Base-by-base conservation (phyloP, 2,113 vertebrate genomes). In the Oreotrochilus melanogaster region DNA sequence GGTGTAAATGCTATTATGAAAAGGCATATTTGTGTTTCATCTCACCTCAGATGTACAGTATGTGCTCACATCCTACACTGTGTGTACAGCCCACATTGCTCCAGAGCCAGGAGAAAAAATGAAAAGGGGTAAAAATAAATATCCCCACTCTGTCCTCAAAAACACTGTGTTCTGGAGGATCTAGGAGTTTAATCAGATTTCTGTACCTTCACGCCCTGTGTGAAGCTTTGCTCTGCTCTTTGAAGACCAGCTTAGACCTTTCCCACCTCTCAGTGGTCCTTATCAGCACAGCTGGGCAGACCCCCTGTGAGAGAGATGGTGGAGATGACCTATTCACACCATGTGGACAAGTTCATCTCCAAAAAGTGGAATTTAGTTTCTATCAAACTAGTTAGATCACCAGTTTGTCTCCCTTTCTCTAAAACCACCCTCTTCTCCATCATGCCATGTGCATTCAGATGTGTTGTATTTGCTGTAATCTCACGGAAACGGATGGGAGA, bases 1-100 rank as follows among this genome's bases (percentile, higher is more conserved):
- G 98, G 98, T 98, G 98, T 98, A 97, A 98, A 97, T 97, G 97
- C 94, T 97, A 97, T 98, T 98, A 98, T 97, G 97, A 98, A 98
- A 98, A 98, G 97, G 90, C 97, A 96, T 98, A 97, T 98, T 98
- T 98, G 97, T 97, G 88, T 97, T 97, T 97, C 95, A 97, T 98
- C 96, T 98, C 97, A 94, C 98, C 98, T 98, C 95, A 95, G 90
- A 96, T 78, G 96, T 95, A 96, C 92, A 94, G 93, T 97, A 98
- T 98, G 98, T 97, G 92, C 96, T 96, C 94, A 90, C 93, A 89
- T 94, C 96, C 95, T 78, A 89, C 95, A 47, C 92, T 54, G 27
- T 67, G 67, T 75, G 90, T 92, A 95, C 88, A 89, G 88, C 75
- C 67, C 33, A 93, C 90, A 51, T 96, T 96, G 94, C 92, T 95